Base-by-base conservation (phyloP, 2,888 invertebrate species). In the Dryocosmus kuriphilus region DNA sequence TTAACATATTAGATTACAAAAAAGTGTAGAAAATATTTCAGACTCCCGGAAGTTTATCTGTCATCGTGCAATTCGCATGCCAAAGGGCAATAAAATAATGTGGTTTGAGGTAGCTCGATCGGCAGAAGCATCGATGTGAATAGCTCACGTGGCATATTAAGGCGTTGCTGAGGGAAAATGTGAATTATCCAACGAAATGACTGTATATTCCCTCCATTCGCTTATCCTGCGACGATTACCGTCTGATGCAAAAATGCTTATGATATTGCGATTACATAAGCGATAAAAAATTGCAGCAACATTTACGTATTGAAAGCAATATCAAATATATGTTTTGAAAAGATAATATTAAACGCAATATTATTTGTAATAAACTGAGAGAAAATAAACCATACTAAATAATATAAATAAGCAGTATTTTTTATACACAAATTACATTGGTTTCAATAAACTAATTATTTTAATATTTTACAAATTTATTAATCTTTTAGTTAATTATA, bases 121-220 rank as follows among this genome's bases (percentile, higher is more conserved):
- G 19, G 62, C 19, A 62, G 30, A 62, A 62, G 27, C 30, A 62
- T 27, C 55, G 55, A 22, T 22, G 55, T 55, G 11, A 55, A 55
- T 55, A 22, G 55, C 55, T 55, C 55, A 55, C 55, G 55, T 9
- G 55, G 19, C 32, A 32, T 62, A 30, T 19, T 62, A 62, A 62
- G 30, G 62, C 30, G 27, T 62, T 32, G 62, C 19, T 32, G 27
- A 19, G 19, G 32, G 62, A 62, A 62, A 30, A 62, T 62, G 62
- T 62, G 30, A 62, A 62, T 62, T 62, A 62, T 62, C 62, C 30
- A 19, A 30, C 30, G 19, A 62, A 62, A 62, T 62, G 55, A 55
- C 55, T 55, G 62, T 62, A 62, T 62, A 62, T 62, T 61, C 30
- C 32, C 32, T 62, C 62, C 0, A 14, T 27, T 60, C 9, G 27